Conservation (phyloP, 1,140 invertebrate species). For the Tyrophagus putrescentiae region DNA sequence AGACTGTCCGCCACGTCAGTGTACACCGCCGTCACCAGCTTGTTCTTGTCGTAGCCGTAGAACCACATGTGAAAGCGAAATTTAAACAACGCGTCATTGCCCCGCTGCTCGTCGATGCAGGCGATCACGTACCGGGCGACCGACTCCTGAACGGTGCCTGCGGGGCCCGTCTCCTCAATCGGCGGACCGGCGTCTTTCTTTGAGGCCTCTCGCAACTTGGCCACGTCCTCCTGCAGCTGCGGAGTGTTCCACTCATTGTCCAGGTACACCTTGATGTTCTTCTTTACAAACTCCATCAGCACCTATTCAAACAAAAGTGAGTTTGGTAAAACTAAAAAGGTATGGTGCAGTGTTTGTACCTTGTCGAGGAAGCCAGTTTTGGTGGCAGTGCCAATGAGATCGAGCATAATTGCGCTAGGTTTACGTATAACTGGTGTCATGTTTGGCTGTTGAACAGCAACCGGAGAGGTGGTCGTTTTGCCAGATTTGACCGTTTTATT, state of each 20-base stretch:
- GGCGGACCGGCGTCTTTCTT: background rate
- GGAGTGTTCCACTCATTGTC: slow-evolving; percentile 24
- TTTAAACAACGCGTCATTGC: background rate
- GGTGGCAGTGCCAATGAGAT: no score
- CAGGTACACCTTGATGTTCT: background rate
- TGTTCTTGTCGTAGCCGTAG: background rate
- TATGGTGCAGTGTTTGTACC: no score
- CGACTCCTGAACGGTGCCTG: background rate
- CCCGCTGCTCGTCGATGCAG: background rate
- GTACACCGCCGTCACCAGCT: background rate
- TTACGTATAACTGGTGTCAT: no score
- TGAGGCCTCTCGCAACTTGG: background rate
- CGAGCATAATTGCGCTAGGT: no score
- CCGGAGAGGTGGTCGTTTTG: no score
- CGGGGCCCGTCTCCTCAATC: background rate
- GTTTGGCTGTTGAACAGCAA: no score
- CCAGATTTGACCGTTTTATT: no score
- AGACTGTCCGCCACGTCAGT: background rate
- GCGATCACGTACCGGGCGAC: no score
- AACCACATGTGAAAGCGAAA: background rate
- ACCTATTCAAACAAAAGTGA: slow-evolving; percentile 16
- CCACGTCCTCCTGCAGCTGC: background rate
- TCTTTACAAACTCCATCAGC: slow-evolving; percentile 7
- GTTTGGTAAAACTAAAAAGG: no score
- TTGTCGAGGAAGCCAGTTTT: no score